Base-by-base conservation (phyloP, 2,888 invertebrate species). In the Microctonus brassicae region DNA sequence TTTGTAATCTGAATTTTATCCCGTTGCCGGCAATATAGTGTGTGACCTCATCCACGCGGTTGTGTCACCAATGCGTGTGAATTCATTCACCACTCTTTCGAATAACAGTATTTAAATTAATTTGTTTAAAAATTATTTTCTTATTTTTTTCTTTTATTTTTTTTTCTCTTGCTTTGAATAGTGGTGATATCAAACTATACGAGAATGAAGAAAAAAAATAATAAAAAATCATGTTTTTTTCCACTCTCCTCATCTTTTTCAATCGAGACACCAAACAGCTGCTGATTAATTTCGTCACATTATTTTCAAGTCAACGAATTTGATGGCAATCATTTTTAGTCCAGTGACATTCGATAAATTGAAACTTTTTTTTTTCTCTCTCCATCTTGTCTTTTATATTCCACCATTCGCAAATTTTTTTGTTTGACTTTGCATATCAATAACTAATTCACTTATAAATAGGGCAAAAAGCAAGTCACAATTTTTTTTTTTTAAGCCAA, bases 331-430 rank as follows among this genome's bases (percentile, higher is more conserved):
- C 22, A 53, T 53, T 20, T 52, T 52, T 17, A 9, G 36, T 10
- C 17, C 7, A 52, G 20, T 52, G 26, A 53, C 9, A 24, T 24
- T 22, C 3, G 1, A 53, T 53, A 1, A 53, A 53, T 13, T 24
- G 2, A 24, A 26, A 24, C 1, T n/a, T 2, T 17, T 13, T 13
- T n/a, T 42, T 13, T 3, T n/a, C n/a, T n/a, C n/a, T n/a, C n/a
- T 13, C 1, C 13, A n/a, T 20, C 7, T 5, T 29, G 7, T 29
- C 3, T 29, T 29, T 47, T 55, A 42, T 33, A 58, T 57, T 53
- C 55, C 57, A 58, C 42, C n/a, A n/a, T 13, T 42, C 64, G 47
- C 42, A 22, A 73, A 58, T 72, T 72, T 47, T 72, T 72, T 47
- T 22, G 11, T 17, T 39, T 52, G 22, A 64, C 68, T 55, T 52